Evolutionary conservation across 2,888 invertebrate species (phyloP).

Genomic region (Drosophila emarginata): DNA sequence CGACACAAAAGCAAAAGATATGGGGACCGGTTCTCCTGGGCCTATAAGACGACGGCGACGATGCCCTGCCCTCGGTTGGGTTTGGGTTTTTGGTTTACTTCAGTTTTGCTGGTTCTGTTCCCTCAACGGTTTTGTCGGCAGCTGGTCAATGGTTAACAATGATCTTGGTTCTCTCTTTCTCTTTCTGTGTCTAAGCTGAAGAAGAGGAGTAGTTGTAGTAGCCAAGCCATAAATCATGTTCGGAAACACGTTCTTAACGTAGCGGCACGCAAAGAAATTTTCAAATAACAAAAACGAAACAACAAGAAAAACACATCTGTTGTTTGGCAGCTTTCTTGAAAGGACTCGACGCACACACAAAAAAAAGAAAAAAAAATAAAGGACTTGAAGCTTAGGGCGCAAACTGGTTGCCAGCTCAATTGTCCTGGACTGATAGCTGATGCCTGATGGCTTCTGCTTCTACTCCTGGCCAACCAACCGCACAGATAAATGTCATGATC

Average conservation of each 20-base stretch:
- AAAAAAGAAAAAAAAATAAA: constrained; percentile 31
- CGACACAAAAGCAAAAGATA: constrained; percentile 50
- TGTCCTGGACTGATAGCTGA: constrained; percentile 41
- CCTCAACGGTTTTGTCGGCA: constrained; percentile 40
- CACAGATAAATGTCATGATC: constrained; percentile 5
- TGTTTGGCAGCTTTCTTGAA: constrained; percentile 64
- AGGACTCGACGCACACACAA: constrained; percentile 18
- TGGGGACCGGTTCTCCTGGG: constrained; percentile 50
- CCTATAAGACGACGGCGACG: constrained; percentile 7
- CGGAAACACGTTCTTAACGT: constrained; percentile 65
- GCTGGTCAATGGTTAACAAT: constrained; percentile 71
- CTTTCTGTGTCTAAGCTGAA: constrained; percentile 45
- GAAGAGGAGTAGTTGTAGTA: constrained; percentile 25
- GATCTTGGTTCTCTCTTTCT: constrained; percentile 37
- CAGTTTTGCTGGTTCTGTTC: constrained; percentile 9
- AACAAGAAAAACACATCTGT: constrained; percentile 52
- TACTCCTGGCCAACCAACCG: constrained; percentile 13
- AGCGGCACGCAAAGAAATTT: constrained; percentile 17
- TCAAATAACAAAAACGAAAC: constrained; percentile 4
- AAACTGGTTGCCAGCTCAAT: constrained; percentile 61
- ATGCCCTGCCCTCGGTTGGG: constrained; percentile 6
- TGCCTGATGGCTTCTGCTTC: constrained; percentile 23
- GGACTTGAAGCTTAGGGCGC: constrained; percentile 68
- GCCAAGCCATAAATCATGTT: constrained; percentile 75
- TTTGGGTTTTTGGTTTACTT: constrained; percentile 5